These are phyloP conservation scores for Oncorhynchus clarkii DNA, from an alignment of 2,113 vertebrate genomes.

Conservation along the genomic window DNA sequence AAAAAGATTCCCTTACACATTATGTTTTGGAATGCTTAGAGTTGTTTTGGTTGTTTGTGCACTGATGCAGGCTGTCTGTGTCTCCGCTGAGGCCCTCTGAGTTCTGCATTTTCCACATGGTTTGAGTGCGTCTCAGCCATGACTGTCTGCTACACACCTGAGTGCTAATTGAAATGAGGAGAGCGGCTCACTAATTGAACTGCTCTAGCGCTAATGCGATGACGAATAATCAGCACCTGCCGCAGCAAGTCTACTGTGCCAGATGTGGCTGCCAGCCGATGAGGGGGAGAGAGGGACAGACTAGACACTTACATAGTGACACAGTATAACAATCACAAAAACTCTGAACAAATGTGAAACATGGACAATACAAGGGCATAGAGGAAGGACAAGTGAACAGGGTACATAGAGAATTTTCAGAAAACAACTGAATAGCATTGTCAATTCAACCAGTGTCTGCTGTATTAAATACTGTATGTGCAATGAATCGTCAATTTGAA, in stretches of 20 bases:
- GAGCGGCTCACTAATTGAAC: not conserved
- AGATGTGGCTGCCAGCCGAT: not conserved
- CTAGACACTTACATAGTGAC: not conserved
- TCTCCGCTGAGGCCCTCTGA: not conserved
- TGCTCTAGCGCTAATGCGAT: not conserved
- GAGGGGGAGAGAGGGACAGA: not conserved
- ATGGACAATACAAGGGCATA: not conserved
- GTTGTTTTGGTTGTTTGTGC: not conserved
- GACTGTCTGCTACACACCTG: slow-evolving; percentile 3
- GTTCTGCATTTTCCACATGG: not conserved
- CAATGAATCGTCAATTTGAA: too few species aligned
- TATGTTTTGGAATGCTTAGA: too few species aligned
- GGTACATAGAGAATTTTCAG: too few species aligned
- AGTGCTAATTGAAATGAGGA: slow-evolving; percentile 1
- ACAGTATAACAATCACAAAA: too few species aligned
- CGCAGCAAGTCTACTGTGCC: not conserved
- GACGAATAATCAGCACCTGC: not conserved
- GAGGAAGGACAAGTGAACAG: not conserved
- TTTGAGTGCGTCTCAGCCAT: not conserved
- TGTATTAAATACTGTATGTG: too few species aligned
- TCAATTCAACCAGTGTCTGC: too few species aligned
- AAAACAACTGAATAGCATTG: too few species aligned
- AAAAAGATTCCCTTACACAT: too few species aligned
- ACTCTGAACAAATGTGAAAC: not conserved
- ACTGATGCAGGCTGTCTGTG: not conserved